phyloP scores from a whole-genome alignment of 2,888 invertebrate species.

The Drosophila pseudotakahashii region DNA sequence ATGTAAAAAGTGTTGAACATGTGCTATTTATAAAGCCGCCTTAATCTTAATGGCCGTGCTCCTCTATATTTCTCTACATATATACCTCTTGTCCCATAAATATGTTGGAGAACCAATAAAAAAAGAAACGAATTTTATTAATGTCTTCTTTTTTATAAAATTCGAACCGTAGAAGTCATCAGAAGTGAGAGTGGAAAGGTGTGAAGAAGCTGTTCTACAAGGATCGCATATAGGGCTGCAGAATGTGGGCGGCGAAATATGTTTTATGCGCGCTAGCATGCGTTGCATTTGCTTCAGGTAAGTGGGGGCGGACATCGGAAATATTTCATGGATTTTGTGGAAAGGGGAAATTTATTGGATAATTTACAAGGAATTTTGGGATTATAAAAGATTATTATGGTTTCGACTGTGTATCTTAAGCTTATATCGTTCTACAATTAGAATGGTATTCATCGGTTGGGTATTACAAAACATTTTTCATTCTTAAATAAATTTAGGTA shows the following conservation, averaged over 20 bases:
- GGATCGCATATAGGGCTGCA: constrained; percentile 41
- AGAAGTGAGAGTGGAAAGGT: constrained; percentile 50
- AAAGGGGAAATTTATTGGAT: constrained; percentile 10
- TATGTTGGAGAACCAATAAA: constrained; percentile 33
- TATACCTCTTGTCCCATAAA: constrained; percentile 52
- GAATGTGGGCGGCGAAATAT: constrained; percentile 65
- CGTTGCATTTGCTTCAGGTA: constrained; percentile 63
- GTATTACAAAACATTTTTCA: background rate
- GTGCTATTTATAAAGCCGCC: constrained; percentile 67
- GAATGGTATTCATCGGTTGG: background rate
- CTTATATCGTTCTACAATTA: background rate
- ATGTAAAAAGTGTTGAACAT: constrained; percentile 43
- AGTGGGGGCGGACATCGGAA: constrained; percentile 42
- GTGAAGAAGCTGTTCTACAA: constrained; percentile 37
- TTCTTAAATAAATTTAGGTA: too few species aligned
- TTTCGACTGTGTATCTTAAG: background rate
- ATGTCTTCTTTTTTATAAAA: constrained; percentile 45
- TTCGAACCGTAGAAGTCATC: constrained; percentile 15
- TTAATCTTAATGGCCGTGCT: constrained; percentile 68
- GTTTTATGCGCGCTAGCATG: constrained; percentile 61
- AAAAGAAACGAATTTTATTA: constrained; percentile 37
- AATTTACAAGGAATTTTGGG: background rate
- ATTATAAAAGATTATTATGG: constrained; percentile 2
- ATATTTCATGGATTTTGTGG: background rate
- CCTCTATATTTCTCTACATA: constrained; percentile 32